A percentile compares a stretch with the other conserved stretches of the same genome.
phyloP scores from a whole-genome alignment of 2,797 vertebrate genomes.

The Acanthis flammea region DNA sequence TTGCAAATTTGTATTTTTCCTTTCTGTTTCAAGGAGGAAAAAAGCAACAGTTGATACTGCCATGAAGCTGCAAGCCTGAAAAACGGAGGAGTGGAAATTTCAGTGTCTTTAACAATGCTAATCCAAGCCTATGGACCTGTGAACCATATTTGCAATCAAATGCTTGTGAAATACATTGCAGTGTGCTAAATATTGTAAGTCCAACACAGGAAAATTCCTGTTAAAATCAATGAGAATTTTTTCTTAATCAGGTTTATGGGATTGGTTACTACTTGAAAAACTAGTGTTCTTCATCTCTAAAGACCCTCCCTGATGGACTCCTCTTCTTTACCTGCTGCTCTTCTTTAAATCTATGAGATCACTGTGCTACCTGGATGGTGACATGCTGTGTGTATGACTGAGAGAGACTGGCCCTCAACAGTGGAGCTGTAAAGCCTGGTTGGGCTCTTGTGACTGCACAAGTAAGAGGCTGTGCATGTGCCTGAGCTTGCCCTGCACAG shows the following conservation, averaged over 20 bases:
- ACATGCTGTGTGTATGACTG: not conserved
- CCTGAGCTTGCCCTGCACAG: not conserved
- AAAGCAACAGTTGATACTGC: not conserved
- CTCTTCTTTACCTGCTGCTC: not conserved
- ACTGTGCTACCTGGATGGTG: not conserved
- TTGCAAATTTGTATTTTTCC: constrained; percentile 7
- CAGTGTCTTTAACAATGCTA: not conserved
- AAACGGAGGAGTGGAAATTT: not conserved
- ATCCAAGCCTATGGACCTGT: not conserved
- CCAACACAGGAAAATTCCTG: not conserved
- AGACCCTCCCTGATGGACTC: not conserved
- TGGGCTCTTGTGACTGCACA: not conserved
- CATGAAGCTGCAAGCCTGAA: not conserved
- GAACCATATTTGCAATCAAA: not conserved
- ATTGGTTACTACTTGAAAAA: not conserved
- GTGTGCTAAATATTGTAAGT: not conserved
- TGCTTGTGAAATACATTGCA: not conserved
- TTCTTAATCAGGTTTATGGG: not conserved
- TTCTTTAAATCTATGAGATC: not conserved
- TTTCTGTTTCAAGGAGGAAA: constrained; percentile 23
- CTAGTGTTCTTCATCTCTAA: not conserved
- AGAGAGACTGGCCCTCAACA: not conserved
- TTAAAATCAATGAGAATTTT: not conserved
- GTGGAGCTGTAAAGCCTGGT: not conserved
- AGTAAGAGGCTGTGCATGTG: not conserved